These are phyloP conservation scores for Bombus terrestris DNA, from an alignment of 1,140 invertebrate genomes.

Conservation along the genomic window DNA sequence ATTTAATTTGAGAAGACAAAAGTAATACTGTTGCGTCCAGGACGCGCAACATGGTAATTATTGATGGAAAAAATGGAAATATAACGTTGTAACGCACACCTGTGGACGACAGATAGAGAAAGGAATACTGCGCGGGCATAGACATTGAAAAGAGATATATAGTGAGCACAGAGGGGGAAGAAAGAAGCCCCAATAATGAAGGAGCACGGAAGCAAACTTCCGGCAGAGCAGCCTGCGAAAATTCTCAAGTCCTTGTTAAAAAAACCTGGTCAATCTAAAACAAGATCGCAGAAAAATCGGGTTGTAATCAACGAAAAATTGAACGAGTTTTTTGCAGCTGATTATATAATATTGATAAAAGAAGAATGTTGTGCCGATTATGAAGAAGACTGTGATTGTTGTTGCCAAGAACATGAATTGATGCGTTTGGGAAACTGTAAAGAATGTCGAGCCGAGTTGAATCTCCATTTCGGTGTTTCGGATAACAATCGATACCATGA, in stretches of 20 bases:
- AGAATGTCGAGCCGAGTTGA: conserved; percentile 79
- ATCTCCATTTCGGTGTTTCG: conserved; percentile 72
- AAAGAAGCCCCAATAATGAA: conserved; percentile 67
- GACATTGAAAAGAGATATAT: neutral
- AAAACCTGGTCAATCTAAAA: conserved; percentile 81
- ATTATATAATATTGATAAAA: conserved; percentile 93
- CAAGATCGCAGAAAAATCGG: conserved; percentile 85
- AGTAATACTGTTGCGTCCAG: neutral
- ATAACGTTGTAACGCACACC: neutral
- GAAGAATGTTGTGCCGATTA: conserved; percentile 92
- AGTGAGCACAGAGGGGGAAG: neutral
- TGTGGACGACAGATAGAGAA: no score
- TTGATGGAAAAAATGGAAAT: no score
- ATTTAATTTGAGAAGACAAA: neutral
- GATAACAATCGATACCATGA: conserved; percentile 47
- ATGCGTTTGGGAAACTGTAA: conserved; percentile 85
- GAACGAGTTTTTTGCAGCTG: conserved; percentile 93
- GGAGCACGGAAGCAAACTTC: conserved; percentile 77
- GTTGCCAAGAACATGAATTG: conserved; percentile 89
- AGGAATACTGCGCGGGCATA: neutral
- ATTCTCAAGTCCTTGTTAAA: conserved; percentile 85
- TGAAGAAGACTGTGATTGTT: conserved; percentile 88
- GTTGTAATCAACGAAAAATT: conserved; percentile 93
- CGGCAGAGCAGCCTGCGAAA: conserved; percentile 78
- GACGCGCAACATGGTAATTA: neutral